phyloP scores from a whole-genome alignment of 1,140 invertebrate species.

The Papilio polyxenes region DNA sequence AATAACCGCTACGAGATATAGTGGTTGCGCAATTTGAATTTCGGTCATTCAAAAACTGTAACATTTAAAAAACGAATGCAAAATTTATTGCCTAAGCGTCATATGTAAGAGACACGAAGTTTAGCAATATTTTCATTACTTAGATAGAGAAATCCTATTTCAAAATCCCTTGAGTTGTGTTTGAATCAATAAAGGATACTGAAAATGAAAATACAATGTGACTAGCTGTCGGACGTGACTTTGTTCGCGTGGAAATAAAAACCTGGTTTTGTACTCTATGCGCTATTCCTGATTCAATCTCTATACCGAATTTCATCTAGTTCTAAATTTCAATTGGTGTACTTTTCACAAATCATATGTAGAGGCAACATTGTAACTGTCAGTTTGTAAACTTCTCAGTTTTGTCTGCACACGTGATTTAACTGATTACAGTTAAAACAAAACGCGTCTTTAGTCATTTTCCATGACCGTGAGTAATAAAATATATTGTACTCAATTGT shows the following conservation, averaged over 20 bases:
- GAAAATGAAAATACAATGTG: background rate
- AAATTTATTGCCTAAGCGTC: background rate
- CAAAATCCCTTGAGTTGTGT: background rate
- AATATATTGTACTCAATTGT: background rate
- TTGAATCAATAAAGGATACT: background rate
- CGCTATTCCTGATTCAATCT: too few relatives aligned
- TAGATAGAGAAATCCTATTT: background rate
- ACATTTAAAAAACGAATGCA: background rate
- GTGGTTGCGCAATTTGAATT: background rate
- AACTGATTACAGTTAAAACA: too few relatives aligned
- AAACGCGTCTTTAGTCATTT: background rate
- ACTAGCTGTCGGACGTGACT: background rate
- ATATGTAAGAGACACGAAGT: background rate
- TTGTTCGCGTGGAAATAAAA: too few relatives aligned
- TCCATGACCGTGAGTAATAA: background rate
- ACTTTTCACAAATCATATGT: too few relatives aligned
- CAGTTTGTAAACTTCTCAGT: too few relatives aligned
- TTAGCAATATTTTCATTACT: background rate
- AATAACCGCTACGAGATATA: background rate
- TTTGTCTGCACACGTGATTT: too few relatives aligned
- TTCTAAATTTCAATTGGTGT: too few relatives aligned
- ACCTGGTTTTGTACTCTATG: too few relatives aligned
- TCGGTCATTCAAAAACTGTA: conserved; percentile 6
- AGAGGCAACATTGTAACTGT: too few relatives aligned
- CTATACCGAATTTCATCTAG: too few relatives aligned